Conservation (phyloP, 1,140 invertebrate genomes). For the Archegozetes longisetosus region DNA sequence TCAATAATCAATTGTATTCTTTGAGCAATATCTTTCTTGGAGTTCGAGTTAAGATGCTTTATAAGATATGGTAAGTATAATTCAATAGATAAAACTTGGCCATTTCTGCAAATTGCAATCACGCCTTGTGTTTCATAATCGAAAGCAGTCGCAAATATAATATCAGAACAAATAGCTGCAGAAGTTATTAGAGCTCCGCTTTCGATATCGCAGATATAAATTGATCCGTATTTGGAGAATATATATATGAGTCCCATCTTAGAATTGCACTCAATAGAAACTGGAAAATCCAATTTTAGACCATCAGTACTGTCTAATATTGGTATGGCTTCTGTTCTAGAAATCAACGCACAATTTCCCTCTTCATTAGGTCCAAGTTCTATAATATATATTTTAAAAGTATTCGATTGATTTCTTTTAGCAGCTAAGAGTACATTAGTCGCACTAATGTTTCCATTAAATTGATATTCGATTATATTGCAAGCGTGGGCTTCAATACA, state of each 20-base stretch:
- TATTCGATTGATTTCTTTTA: not conserved
- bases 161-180: constrained; percentile 26
- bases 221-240: constrained; percentile 31
- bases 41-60: too few species aligned
- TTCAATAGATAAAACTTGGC: constrained; percentile 25
- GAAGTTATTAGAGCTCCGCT: constrained; percentile 28
- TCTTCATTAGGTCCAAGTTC: not conserved
- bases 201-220: constrained; percentile 32
- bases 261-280: constrained; percentile 7
- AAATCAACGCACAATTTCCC: not conserved
- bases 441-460: not conserved
- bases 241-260: constrained; percentile 30
- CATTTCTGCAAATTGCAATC: constrained; percentile 28
- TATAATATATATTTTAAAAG: constrained; percentile 7
- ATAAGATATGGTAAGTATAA: not conserved
- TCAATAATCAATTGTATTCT: not conserved
- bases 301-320: not conserved
- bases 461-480: not conserved
- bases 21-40: not conserved
- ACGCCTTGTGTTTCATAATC: constrained; percentile 30
- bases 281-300: constrained; percentile 3
- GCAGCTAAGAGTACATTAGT: constrained; percentile 2
- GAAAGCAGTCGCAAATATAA: constrained; percentile 29
- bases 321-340: not conserved
- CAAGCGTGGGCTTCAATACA: constrained; percentile 9